Evolutionary conservation across 2,888 invertebrate genomes (phyloP).

Genomic region (Euzophera pinguis): DNA sequence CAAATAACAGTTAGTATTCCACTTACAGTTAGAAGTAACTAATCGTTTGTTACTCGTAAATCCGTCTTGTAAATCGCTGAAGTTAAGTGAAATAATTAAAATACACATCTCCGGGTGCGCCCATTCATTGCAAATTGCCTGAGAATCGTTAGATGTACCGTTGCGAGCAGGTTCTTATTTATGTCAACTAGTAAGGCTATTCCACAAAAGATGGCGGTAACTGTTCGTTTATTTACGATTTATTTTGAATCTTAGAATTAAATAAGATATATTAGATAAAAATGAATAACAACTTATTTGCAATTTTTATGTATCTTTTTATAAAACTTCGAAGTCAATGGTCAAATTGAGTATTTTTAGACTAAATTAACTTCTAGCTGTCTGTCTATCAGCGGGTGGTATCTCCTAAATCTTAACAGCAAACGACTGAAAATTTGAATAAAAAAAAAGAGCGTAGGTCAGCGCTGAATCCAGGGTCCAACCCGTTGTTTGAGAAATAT

Average conservation of each 20-base stretch:
- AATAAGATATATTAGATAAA: too few relatives aligned
- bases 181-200: slow-evolving; percentile 44
- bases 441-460: too few relatives aligned
- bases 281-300: too few relatives aligned
- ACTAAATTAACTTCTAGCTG: too few relatives aligned
- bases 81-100: slow-evolving; percentile 39
- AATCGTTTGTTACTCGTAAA: neutral
- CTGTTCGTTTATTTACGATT: slow-evolving; percentile 16
- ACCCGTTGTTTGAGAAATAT: too few relatives aligned
- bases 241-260: neutral
- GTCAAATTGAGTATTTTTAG: too few relatives aligned
- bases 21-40: neutral
- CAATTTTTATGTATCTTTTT: too few relatives aligned
- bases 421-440: too few relatives aligned
- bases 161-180: slow-evolving; percentile 39
- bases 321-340: too few relatives aligned
- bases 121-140: slow-evolving; percentile 28
- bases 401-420: too few relatives aligned
- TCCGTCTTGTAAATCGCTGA: slow-evolving; percentile 23
- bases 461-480: too few relatives aligned
- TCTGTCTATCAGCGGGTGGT: too few relatives aligned
- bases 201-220: slow-evolving; percentile 49
- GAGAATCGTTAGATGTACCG: slow-evolving; percentile 39
- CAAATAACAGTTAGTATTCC: neutral
- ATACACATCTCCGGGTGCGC: slow-evolving; percentile 28